These are phyloP conservation scores for Enteromius trimaculatus DNA, from an alignment of 2,797 vertebrate species.

Conservation along the genomic window DNA sequence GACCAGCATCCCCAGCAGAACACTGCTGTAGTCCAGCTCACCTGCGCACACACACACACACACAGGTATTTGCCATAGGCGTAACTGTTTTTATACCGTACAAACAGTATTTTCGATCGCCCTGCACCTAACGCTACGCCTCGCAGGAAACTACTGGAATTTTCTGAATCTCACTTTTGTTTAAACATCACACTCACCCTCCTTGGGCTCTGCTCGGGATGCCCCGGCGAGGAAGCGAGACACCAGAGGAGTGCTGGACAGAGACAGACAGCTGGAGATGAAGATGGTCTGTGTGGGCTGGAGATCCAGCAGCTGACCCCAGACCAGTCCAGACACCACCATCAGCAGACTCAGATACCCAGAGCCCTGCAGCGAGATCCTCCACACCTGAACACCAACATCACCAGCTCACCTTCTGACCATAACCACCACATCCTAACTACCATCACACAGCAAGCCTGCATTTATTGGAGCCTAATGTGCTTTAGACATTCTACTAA, in stretches of 20 bases:
- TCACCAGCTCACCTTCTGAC: no score
- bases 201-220: constrained; percentile 84
- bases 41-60: constrained; percentile 70
- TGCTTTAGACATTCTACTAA: no score
- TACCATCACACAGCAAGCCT: no score
- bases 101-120: no score
- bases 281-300: constrained; percentile 92
- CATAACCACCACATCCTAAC: no score
- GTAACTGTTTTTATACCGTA: no score
- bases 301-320: constrained; percentile 90
- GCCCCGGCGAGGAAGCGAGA: constrained; percentile 93
- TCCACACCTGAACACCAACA: constrained; percentile 87
- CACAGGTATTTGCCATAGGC: neutral
- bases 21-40: constrained; percentile 92
- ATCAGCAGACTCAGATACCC: constrained; percentile 91
- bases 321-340: constrained; percentile 88
- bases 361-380: constrained; percentile 91
- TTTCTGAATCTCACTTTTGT: no score
- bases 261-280: constrained; percentile 93
- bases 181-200: constrained; percentile 76
- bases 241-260: constrained; percentile 96
- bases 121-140: no score
- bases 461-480: no score
- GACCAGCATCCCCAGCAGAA: constrained; percentile 94
- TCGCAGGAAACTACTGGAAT: no score